Percentiles rank a stretch among this genome's conserved stretches.
Conservation (phyloP, 2,797 vertebrate species). For the Lycodopsis pacificus region DNA sequence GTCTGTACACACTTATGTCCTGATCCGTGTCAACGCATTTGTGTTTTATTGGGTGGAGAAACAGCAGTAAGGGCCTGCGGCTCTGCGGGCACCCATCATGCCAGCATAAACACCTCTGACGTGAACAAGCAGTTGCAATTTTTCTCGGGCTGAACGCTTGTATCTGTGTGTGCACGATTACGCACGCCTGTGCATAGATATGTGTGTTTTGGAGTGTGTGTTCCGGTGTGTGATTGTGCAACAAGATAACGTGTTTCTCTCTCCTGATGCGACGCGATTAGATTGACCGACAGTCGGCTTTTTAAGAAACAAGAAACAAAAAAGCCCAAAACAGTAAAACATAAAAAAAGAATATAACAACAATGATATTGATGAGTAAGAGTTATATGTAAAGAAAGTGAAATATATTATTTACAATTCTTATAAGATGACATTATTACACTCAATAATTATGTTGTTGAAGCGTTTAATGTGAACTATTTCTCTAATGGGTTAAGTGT, state of each 20-base stretch:
- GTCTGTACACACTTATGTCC: conserved; percentile 56
- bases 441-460: too few relatives aligned
- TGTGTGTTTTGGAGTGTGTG: conserved; percentile 1
- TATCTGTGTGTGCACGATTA: conserved; percentile 27
- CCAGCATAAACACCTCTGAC: conserved; percentile 71
- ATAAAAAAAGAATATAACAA: too few relatives aligned
- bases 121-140: conserved; percentile 43
- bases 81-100: conserved; percentile 65
- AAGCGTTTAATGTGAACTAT: too few relatives aligned
- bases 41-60: conserved; percentile 74
- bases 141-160: conserved; percentile 46
- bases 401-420: too few relatives aligned
- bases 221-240: conserved; percentile 10
- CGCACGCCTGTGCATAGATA: neutral
- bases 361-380: too few relatives aligned
- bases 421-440: too few relatives aligned
- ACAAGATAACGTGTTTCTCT: conserved; percentile 22
- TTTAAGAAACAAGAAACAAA: neutral
- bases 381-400: neutral
- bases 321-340: neutral
- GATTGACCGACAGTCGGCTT: conserved; percentile 11
- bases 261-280: conserved; percentile 9
- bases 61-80: conserved; percentile 60
- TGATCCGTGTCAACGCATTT: conserved; percentile 71
- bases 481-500: too few relatives aligned